Percentiles rank a stretch among this genome's conserved stretches.
These are phyloP conservation scores for Chloebia gouldiae DNA, from an alignment of 2,113 vertebrate genomes.

Conservation along the genomic window DNA sequence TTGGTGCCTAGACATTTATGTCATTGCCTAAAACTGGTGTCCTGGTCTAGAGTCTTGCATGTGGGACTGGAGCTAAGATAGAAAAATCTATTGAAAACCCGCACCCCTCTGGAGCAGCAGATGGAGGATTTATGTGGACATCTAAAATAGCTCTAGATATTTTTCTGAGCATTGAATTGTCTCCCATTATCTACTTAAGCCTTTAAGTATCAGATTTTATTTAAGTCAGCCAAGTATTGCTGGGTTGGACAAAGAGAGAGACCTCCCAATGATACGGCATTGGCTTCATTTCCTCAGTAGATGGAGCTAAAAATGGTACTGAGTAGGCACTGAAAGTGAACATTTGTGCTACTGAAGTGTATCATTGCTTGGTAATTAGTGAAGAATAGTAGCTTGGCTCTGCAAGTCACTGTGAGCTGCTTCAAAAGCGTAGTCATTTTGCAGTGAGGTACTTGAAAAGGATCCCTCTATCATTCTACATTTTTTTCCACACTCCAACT, in stretches of 20 bases:
- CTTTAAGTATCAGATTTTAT: background rate
- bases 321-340: background rate
- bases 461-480: background rate
- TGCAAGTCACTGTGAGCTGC: background rate
- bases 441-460: background rate
- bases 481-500: background rate
- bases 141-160: background rate
- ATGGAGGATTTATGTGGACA: background rate
- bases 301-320: background rate
- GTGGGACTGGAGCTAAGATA: background rate
- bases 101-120: background rate
- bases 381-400: background rate
- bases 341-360: background rate
- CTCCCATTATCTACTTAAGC: background rate
- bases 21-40: background rate
- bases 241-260: background rate
- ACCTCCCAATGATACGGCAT: background rate
- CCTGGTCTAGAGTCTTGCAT: background rate
- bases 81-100: background rate
- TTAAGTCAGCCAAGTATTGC: background rate
- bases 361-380: background rate
- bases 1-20: background rate
- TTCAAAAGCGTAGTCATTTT: background rate
- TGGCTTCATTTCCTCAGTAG: background rate
- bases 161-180: background rate